phyloP scores from a whole-genome alignment of 2,113 vertebrate genomes.

The Pseudolaguvia tuberculata region DNA sequence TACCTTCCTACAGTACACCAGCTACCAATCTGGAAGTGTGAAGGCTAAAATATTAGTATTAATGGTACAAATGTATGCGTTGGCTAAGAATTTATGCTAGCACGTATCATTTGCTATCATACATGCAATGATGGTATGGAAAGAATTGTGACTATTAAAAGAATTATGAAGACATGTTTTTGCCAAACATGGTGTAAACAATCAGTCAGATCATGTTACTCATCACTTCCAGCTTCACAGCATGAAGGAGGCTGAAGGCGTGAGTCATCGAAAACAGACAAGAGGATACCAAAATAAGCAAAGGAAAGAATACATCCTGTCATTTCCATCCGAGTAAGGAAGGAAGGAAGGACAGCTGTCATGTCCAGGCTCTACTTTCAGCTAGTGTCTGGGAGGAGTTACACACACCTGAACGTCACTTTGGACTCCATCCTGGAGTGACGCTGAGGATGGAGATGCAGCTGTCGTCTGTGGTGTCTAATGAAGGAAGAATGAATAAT shows the following conservation, averaged over 20 bases:
- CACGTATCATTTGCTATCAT: too few species aligned
- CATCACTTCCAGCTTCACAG: constrained; percentile 11
- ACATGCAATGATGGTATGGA: background rate
- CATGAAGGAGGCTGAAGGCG: constrained; percentile 20
- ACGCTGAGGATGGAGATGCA: background rate
- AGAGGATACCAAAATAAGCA: constrained; percentile 18
- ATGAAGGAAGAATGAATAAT: too few species aligned
- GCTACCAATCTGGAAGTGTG: too few species aligned
- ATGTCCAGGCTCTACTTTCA: background rate
- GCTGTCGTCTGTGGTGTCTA: background rate
- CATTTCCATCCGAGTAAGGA: constrained; percentile 28
- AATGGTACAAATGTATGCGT: too few species aligned
- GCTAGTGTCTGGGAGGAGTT: constrained; percentile 4
- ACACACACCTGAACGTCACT: constrained; percentile 12
- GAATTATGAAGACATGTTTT: constrained; percentile 18
- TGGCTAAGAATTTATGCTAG: too few species aligned
- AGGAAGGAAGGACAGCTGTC: constrained; percentile 34
- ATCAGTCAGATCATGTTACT: constrained; percentile 34
- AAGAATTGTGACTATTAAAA: constrained; percentile 25
- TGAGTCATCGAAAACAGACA: constrained; percentile 22
- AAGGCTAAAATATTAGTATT: too few species aligned
- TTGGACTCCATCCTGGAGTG: background rate
- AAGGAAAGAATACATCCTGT: constrained; percentile 38
- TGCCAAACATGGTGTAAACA: constrained; percentile 17
- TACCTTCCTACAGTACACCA: too few species aligned